Conservation (phyloP, 2,113 vertebrate species). For the Rhea americana region DNA sequence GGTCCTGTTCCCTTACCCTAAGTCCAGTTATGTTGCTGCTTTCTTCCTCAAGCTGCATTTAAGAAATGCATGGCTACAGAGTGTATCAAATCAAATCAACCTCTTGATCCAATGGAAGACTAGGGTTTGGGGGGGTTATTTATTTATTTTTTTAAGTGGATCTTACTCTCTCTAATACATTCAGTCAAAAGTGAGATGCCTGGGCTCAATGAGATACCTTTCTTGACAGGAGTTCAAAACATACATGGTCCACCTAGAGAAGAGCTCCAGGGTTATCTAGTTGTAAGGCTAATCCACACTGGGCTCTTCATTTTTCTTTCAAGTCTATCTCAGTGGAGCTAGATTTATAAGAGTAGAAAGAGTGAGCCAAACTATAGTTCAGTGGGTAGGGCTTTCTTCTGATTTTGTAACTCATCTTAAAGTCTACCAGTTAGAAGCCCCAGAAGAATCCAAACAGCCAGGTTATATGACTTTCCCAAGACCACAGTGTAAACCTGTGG, state of each 20-base stretch:
- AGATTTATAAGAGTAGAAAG: background rate
- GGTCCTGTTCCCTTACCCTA: background rate
- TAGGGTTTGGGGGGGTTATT: no score
- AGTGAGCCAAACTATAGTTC: background rate
- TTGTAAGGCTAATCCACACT: rapidly evolving
- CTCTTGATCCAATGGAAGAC: background rate
- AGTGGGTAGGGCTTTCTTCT: rapidly evolving
- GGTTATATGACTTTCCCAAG: background rate
- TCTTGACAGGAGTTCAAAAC: background rate
- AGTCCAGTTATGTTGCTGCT: background rate
- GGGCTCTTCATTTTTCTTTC: background rate
- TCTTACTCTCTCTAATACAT: background rate
- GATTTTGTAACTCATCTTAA: background rate
- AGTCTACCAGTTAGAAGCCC: background rate
- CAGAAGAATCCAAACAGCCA: background rate
- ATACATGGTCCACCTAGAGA: background rate
- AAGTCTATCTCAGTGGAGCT: background rate
- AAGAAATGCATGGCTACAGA: background rate
- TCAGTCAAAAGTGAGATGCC: background rate
- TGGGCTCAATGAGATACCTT: background rate
- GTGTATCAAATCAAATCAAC: background rate
- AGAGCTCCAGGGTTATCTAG: background rate
- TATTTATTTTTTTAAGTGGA: background rate
- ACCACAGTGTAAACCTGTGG: background rate
- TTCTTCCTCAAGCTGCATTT: background rate